Conservation (phyloP, 2,888 invertebrate genomes). For the Microctonus aethiopoides region DNA sequence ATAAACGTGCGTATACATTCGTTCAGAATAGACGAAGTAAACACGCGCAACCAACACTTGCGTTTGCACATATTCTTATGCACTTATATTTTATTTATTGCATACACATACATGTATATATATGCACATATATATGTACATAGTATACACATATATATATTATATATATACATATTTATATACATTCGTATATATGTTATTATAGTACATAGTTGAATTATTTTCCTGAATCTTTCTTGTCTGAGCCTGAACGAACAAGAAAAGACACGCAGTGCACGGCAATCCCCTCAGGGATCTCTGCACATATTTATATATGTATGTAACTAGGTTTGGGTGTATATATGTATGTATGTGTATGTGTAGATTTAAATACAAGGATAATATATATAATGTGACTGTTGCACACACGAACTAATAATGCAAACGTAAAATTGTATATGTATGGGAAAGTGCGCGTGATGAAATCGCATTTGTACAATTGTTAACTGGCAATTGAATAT, state of each 20-base stretch:
- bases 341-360: neutral
- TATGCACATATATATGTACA: too few species aligned
- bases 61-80: constrained; percentile 15
- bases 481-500: constrained; percentile 31
- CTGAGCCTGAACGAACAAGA: neutral
- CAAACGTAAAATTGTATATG: neutral
- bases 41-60: constrained; percentile 36
- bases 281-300: neutral
- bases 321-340: too few species aligned
- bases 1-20: constrained; percentile 23
- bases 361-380: constrained; percentile 5
- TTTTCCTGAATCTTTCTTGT: constrained; percentile 18
- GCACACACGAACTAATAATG: neutral
- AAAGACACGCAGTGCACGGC: neutral
- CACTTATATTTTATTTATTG: constrained; percentile 14
- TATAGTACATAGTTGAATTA: constrained; percentile 25
- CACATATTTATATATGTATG: too few species aligned
- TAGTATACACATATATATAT: too few species aligned
- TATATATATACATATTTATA: too few species aligned
- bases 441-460: constrained; percentile 29
- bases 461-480: constrained; percentile 35
- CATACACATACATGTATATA: constrained; percentile 8
- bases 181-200: too few species aligned
- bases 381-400: constrained; percentile 14
- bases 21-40: constrained; percentile 37